Conservation (phyloP, 2,797 vertebrate species). For the Ataeniobius toweri region DNA sequence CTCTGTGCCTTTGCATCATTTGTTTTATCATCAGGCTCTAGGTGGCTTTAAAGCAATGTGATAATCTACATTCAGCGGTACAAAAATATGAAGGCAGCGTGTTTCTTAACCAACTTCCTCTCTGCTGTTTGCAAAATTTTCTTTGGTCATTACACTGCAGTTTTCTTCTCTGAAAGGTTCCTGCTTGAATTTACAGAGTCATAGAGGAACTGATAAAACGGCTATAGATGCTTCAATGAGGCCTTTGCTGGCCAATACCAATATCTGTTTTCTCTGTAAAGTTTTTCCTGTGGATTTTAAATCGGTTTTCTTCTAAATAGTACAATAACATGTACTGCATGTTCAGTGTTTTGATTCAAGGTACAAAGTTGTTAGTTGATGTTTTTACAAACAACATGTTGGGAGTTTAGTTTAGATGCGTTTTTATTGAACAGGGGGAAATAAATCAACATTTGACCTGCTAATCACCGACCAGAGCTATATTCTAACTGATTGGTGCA, state of each 20-base stretch:
- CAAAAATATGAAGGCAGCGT: not conserved
- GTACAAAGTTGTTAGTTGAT: not conserved
- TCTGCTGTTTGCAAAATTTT: not conserved
- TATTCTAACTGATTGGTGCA: not conserved
- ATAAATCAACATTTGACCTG: not conserved
- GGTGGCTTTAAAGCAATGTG: not conserved
- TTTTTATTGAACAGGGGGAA: not conserved
- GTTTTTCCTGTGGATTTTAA: not conserved
- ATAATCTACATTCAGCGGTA: not conserved
- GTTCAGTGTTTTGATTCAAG: not conserved
- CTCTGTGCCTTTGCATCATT: not conserved
- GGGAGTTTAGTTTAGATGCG: not conserved
- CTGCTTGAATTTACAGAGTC: not conserved
- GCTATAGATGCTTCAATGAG: not conserved
- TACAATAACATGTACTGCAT: not conserved
- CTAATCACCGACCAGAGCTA: not conserved
- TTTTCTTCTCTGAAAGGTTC: not conserved
- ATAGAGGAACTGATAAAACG: constrained; percentile 1
- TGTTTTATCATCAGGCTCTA: not conserved
- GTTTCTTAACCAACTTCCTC: not conserved
- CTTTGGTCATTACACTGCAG: not conserved
- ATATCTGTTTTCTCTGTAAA: no score
- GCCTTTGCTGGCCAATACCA: no score
- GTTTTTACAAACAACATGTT: no score
- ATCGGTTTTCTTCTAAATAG: not conserved